A percentile compares a stretch with the other conserved stretches of the same genome.
Conservation (phyloP, 1,140 invertebrate species). For the Orius laevigatus region DNA sequence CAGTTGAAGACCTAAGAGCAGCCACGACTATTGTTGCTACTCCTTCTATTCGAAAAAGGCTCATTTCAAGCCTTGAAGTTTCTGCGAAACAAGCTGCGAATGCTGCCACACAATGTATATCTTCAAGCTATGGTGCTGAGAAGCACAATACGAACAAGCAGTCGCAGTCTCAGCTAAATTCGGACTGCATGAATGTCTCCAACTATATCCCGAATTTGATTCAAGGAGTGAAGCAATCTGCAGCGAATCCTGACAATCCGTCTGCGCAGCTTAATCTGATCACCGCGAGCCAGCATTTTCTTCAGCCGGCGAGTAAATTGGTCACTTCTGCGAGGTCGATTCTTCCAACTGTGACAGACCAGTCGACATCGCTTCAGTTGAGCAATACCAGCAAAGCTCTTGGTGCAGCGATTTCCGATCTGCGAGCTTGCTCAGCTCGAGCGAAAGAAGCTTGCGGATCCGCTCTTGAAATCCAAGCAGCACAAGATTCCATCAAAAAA, state of each 20-base stretch:
- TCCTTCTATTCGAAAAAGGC: conserved; percentile 58
- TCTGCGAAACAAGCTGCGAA: conserved; percentile 77
- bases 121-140: conserved; percentile 60
- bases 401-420: conserved; percentile 55
- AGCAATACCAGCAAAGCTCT: conserved; percentile 58
- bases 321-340: conserved; percentile 63
- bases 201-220: conserved; percentile 69
- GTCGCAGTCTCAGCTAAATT: conserved; percentile 55
- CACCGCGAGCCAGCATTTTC: conserved; percentile 70
- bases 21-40: conserved; percentile 72
- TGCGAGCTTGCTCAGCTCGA: conserved; percentile 62
- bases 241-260: conserved; percentile 51
- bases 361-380: conserved; percentile 52
- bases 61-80: conserved; percentile 56
- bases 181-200: conserved; percentile 57
- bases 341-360: conserved; percentile 71
- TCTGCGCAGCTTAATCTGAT: conserved; percentile 67
- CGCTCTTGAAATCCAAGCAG: conserved; percentile 61
- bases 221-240: conserved; percentile 59
- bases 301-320: conserved; percentile 47
- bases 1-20: conserved; percentile 79
- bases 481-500: conserved; percentile 45
- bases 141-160: conserved; percentile 50
- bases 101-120: conserved; percentile 78
- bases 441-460: conserved; percentile 76